Conservation (phyloP, 2,113 vertebrate species). For the Actinemys pallida region DNA sequence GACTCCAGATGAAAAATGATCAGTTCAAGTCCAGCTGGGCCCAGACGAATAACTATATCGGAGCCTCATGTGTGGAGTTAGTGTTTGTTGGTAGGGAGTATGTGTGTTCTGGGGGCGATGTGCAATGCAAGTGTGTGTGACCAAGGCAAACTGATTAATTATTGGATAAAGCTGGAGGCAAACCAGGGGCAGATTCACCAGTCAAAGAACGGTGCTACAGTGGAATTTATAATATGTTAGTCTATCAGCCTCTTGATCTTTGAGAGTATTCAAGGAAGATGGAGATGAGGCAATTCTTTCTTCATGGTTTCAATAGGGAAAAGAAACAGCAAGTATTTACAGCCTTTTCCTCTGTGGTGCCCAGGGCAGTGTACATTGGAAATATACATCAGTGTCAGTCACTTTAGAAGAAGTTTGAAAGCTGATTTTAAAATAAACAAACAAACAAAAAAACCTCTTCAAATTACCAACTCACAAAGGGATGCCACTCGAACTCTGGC, state of each 20-base stretch:
- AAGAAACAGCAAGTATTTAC: conserved; percentile 29
- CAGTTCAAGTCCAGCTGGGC: conserved; percentile 18
- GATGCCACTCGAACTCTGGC: not conserved
- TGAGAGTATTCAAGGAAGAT: conserved; percentile 46
- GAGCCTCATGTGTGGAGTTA: not conserved
- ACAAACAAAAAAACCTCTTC: conserved; percentile 5
- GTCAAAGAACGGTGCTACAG: conserved; percentile 36
- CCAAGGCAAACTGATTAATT: conserved; percentile 73
- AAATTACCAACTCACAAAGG: not conserved
- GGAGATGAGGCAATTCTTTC: conserved; percentile 50
- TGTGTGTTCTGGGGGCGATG: conserved; percentile 37
- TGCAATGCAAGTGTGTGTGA: conserved; percentile 3
- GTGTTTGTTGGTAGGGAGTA: not conserved
- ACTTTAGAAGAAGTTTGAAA: conserved; percentile 38
- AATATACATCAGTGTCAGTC: conserved; percentile 14
- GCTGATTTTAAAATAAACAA: conserved; percentile 17
- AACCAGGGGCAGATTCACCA: conserved; percentile 37
- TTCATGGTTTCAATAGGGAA: conserved; percentile 16
- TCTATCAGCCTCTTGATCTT: conserved; percentile 69
- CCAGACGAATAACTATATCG: conserved; percentile 61
- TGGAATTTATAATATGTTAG: conserved; percentile 69
- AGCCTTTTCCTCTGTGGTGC: conserved; percentile 21
- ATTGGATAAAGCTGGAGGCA: conserved; percentile 68
- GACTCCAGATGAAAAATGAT: conserved; percentile 48
- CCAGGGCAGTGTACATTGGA: not conserved